Conservation (phyloP, 2,888 invertebrate species). For the Homarus gammarus region DNA sequence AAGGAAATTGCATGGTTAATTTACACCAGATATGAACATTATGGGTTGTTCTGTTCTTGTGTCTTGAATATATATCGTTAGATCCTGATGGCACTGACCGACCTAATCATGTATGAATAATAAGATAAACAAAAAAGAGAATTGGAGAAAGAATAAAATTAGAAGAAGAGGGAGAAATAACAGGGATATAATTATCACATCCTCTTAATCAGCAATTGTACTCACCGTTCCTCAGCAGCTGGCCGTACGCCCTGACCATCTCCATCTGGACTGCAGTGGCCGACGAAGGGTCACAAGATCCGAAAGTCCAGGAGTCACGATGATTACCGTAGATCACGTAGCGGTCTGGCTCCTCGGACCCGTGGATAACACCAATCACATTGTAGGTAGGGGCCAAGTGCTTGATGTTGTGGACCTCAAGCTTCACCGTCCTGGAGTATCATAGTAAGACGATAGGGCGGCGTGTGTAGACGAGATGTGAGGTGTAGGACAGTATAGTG, state of each 20-base stretch:
- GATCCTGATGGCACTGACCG: no score
- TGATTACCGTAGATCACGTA: conserved; percentile 79
- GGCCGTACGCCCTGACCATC: conserved; percentile 79
- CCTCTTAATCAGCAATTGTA: no score
- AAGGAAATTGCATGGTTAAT: no score
- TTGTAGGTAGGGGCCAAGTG: conserved; percentile 62
- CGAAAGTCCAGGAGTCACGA: conserved; percentile 81
- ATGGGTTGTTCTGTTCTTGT: no score
- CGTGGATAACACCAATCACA: conserved; percentile 69
- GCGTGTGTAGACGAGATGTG: background rate
- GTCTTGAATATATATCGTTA: no score
- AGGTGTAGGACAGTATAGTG: background rate
- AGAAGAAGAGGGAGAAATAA: no score
- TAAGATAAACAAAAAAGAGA: no score
- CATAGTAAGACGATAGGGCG: background rate
- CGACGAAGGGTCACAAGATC: conserved; percentile 80
- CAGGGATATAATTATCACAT: no score
- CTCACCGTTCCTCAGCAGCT: conserved; percentile 61
- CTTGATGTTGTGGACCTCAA: conserved; percentile 69
- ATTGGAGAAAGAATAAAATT: no score
- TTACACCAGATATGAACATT: no score
- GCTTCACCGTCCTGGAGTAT: conserved; percentile 48
- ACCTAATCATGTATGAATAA: no score
- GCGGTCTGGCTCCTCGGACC: conserved; percentile 72
- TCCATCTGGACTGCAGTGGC: conserved; percentile 81